Conservation (phyloP, 1,140 invertebrate species). For the Drosophila pseudoobscura region DNA sequence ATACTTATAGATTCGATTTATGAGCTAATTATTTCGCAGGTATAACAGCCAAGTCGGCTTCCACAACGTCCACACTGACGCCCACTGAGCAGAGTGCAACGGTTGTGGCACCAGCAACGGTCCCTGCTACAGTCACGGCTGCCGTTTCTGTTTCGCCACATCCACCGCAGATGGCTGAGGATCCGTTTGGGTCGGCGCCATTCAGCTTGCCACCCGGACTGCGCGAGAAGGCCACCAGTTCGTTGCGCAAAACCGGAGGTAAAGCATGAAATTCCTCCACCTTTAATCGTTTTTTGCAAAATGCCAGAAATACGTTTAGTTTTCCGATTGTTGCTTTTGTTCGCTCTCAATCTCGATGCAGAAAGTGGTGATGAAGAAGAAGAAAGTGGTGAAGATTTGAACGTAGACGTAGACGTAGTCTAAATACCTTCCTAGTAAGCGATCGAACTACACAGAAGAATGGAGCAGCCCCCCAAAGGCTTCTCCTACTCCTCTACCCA, state of each 20-base stretch:
- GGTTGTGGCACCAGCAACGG: background rate
- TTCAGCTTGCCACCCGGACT: constrained; percentile 88
- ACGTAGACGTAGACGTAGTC: constrained; percentile 79
- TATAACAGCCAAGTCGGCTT: constrained; percentile 80
- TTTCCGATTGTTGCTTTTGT: constrained; percentile 81
- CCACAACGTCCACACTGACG: constrained; percentile 78
- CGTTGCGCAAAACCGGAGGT: constrained; percentile 85
- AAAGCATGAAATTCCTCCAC: constrained; percentile 85
- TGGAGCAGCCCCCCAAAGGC: constrained; percentile 4
- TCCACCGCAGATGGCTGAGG: constrained; percentile 85
- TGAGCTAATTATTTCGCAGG: constrained; percentile 32
- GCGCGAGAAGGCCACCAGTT: constrained; percentile 85
- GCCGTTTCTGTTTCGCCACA: constrained; percentile 42
- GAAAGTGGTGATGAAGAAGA: constrained; percentile 47
- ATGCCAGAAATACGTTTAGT: constrained; percentile 78
- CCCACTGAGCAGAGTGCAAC: constrained; percentile 70
- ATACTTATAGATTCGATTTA: background rate
- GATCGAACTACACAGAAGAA: constrained; percentile 45
- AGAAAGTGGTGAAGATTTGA: constrained; percentile 63
- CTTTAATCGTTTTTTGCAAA: constrained; percentile 51
- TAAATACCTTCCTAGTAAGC: constrained; percentile 72
- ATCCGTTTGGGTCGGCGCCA: constrained; percentile 92
- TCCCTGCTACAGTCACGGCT: constrained; percentile 9
- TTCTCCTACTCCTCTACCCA: constrained; percentile 37
- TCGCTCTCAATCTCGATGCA: constrained; percentile 79